These are phyloP conservation scores for Ictalurus punctatus DNA, from an alignment of 2,113 vertebrate species.

Conservation along the genomic window DNA sequence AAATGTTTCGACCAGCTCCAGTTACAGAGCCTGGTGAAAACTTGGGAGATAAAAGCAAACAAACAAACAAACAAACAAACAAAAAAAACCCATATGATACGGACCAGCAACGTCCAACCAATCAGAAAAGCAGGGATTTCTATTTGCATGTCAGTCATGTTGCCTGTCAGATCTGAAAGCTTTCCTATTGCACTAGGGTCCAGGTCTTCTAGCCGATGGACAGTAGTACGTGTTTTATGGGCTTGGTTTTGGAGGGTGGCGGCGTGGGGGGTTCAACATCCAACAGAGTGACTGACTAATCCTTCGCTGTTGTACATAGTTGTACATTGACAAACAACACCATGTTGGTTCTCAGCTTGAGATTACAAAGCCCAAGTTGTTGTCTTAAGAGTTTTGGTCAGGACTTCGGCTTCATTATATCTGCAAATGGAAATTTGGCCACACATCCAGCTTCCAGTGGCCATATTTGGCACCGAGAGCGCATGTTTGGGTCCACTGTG, in stretches of 20 bases:
- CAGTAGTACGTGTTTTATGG: neutral
- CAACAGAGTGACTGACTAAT: neutral
- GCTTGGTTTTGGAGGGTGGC: neutral
- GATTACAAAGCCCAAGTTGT: neutral
- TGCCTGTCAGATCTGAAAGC: neutral
- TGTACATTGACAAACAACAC: neutral
- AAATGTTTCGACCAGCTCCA: neutral
- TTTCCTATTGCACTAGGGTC: neutral
- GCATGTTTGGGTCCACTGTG: constrained; percentile 67
- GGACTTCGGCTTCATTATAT: neutral
- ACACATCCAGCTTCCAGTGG: constrained; percentile 64
- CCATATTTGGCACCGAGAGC: constrained; percentile 63
- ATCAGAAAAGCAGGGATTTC: neutral
- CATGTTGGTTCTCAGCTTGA: neutral
- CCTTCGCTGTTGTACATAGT: neutral
- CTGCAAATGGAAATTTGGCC: constrained; percentile 74
- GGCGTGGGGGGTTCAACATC: neutral
- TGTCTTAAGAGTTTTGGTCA: constrained; percentile 14
- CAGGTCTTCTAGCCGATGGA: neutral
- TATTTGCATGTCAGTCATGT: neutral
- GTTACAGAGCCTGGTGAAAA: neutral
- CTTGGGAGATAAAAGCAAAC: neutral
- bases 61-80: neutral
- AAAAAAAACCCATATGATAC: neutral
- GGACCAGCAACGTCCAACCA: neutral